Evolutionary conservation across 2,888 invertebrate species (phyloP).

Genomic region (Pegoplata infirma): DNA sequence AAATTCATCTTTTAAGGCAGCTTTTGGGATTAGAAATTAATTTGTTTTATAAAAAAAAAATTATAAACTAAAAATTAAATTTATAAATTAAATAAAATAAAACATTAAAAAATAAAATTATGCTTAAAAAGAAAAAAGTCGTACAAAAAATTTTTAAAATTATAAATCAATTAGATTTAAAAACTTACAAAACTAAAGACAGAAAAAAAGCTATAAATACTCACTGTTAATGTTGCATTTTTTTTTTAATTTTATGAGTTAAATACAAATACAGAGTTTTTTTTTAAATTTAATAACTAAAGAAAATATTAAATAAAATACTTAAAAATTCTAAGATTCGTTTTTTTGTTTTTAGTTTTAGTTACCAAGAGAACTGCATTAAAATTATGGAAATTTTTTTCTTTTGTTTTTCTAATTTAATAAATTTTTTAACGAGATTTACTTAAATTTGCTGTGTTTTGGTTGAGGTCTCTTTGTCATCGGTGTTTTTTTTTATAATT

Average conservation of each 20-base stretch:
- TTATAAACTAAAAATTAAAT: constrained; percentile 6
- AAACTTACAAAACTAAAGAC: constrained; percentile 44
- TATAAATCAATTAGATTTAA: constrained; percentile 1
- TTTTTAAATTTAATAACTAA: not conserved
- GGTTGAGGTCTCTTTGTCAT: constrained; percentile 63
- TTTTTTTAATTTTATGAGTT: constrained; percentile 1
- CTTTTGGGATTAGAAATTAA: constrained; percentile 6
- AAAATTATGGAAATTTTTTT: constrained; percentile 49
- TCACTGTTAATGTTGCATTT: constrained; percentile 41
- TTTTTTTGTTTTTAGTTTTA: constrained; percentile 25
- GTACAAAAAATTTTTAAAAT: not conserved
- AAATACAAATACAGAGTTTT: constrained; percentile 25
- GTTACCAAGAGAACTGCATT: constrained; percentile 44
- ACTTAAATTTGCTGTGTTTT: too few species aligned
- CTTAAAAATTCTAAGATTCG: constrained; percentile 48
- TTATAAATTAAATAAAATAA: constrained; percentile 3
- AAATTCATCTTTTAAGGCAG: constrained; percentile 31
- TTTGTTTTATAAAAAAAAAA: constrained; percentile 16
- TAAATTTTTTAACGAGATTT: constrained; percentile 53
- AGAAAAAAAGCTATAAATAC: constrained; percentile 51
- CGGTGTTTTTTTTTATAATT: constrained; percentile 35
- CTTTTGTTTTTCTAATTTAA: constrained; percentile 2
- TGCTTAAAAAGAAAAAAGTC: constrained; percentile 18
- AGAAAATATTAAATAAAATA: too few species aligned
- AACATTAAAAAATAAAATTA: constrained; percentile 13